phyloP scores from a whole-genome alignment of 2,888 invertebrate species.

The Apamea epomidion region DNA sequence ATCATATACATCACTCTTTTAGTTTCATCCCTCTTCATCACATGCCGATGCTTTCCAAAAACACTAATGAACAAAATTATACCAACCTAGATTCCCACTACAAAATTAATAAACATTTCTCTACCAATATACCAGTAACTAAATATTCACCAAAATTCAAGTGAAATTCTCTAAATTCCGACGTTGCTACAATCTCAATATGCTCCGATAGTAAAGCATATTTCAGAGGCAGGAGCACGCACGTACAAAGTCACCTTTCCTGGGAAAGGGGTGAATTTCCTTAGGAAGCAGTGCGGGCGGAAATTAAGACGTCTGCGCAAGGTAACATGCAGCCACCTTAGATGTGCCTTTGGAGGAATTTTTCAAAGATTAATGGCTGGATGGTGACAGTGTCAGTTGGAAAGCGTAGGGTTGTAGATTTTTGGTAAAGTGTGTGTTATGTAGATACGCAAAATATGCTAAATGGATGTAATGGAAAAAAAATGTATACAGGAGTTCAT shows the following conservation, averaged over 20 bases:
- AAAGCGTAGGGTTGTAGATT: neutral
- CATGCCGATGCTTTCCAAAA: neutral
- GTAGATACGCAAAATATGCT: neutral
- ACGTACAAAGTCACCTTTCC: constrained; percentile 58
- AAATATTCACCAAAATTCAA: constrained; percentile 51
- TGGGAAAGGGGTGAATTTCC: constrained; percentile 68
- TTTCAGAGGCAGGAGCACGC: constrained; percentile 49
- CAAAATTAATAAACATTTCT: constrained; percentile 44
- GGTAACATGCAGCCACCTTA: constrained; percentile 55
- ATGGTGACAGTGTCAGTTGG: constrained; percentile 41
- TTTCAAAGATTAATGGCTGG: constrained; percentile 56
- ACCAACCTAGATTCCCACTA: neutral
- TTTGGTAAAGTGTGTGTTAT: neutral
- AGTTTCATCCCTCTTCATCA: neutral
- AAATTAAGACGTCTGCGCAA: constrained; percentile 71
- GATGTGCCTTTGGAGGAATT: constrained; percentile 39
- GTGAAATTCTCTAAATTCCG: constrained; percentile 46
- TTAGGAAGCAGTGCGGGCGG: constrained; percentile 62
- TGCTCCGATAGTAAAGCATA: constrained; percentile 55
- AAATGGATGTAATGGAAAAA: neutral
- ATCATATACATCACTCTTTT: neutral
- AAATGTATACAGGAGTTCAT: neutral
- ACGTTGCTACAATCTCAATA: constrained; percentile 41
- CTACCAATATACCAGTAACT: constrained; percentile 13
- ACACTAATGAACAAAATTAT: neutral